Conservation (phyloP, 2,888 invertebrate species). For the Drosophila subsilvestris region DNA sequence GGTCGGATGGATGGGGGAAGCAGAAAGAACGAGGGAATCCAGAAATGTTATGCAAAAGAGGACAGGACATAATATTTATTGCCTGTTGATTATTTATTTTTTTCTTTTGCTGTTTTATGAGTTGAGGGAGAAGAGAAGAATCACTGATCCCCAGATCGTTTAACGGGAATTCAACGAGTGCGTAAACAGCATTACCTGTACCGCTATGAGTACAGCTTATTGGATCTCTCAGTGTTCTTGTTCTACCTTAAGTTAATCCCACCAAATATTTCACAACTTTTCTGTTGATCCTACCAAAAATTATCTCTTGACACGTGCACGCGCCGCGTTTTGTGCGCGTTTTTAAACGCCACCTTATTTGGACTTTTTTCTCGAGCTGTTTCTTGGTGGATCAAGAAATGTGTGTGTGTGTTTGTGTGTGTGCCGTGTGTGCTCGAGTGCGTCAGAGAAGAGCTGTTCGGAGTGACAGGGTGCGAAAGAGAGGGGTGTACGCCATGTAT, state of each 20-base stretch:
- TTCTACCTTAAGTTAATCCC: background rate
- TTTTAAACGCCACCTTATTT: constrained; percentile 69
- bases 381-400: constrained; percentile 26
- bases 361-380: constrained; percentile 37
- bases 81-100: constrained; percentile 10
- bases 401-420: constrained; percentile 2
- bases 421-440: constrained; percentile 4
- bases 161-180: too few species aligned
- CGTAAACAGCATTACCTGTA: too few species aligned
- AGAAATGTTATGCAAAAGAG: background rate
- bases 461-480: constrained; percentile 10
- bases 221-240: background rate
- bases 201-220: too few species aligned
- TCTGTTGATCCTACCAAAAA: background rate
- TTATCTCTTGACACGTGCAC: constrained; percentile 58
- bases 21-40: background rate
- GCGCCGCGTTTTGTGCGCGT: constrained; percentile 52
- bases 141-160: background rate
- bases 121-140: background rate
- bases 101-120: constrained; percentile 11
- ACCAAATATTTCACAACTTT: constrained; percentile 3
- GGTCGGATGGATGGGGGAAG: background rate
- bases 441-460: constrained; percentile 15
- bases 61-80: constrained; percentile 8
- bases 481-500: constrained; percentile 22